Conservation (phyloP, 2,797 vertebrate genomes). For the Nothura maculosa region DNA sequence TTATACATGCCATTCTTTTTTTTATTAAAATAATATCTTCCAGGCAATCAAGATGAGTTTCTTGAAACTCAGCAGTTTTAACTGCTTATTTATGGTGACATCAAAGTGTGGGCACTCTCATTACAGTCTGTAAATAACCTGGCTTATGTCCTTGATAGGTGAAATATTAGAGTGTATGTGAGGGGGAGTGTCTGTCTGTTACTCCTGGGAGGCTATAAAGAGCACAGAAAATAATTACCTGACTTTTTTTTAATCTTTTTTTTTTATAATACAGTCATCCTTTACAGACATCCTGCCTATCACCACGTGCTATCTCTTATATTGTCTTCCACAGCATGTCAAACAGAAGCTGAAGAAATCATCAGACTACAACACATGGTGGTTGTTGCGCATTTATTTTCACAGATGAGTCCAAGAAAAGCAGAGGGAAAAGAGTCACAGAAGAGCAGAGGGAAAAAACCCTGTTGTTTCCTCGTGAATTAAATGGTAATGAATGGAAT, state of each 20-base stretch:
- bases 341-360: not conserved
- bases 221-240: slow-evolving; percentile 72
- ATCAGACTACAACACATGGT: not conserved
- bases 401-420: not conserved
- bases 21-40: slow-evolving; percentile 83
- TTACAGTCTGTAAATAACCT: slow-evolving; percentile 89
- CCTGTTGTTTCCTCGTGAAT: not conserved
- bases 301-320: not conserved
- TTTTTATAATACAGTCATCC: slow-evolving; percentile 36
- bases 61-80: slow-evolving; percentile 81
- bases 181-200: slow-evolving; percentile 77
- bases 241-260: not conserved
- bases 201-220: slow-evolving; percentile 80
- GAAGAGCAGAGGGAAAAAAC: no score
- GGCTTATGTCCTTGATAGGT: slow-evolving; percentile 89
- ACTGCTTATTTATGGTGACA: slow-evolving; percentile 90
- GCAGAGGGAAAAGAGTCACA: not conserved
- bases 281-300: slow-evolving; percentile 21
- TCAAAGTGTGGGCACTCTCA: slow-evolving; percentile 87
- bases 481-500: not conserved
- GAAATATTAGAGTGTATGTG: slow-evolving; percentile 79
- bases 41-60: slow-evolving; percentile 76
- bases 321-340: not conserved
- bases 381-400: not conserved
- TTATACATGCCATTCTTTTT: slow-evolving; percentile 76